A percentile compares a stretch with the other conserved stretches of the same genome.
These are phyloP conservation scores for Drosophila ercepeae DNA, from an alignment of 1,140 invertebrate species.

Conservation along the genomic window DNA sequence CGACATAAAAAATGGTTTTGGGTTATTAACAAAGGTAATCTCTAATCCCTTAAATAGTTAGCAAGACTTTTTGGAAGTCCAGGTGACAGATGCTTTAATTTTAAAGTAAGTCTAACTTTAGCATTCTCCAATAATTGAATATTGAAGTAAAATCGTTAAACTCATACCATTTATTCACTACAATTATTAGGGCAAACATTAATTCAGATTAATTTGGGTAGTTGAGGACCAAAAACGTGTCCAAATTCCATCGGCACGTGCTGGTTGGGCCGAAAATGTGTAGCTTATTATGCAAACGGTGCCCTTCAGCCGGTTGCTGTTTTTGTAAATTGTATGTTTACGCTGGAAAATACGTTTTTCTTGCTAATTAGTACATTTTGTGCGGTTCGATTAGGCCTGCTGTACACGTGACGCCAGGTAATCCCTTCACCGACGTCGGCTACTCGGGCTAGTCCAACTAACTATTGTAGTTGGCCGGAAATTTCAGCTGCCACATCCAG, in stretches of 20 bases:
- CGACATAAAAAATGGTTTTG: neutral
- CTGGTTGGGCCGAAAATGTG: slow-evolving; percentile 16
- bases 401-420: slow-evolving; percentile 47
- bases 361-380: slow-evolving; percentile 57
- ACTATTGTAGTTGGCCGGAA: slow-evolving; percentile 35
- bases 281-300: slow-evolving; percentile 44
- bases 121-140: neutral
- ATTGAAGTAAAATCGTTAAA: neutral
- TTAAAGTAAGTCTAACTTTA: neutral
- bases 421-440: slow-evolving; percentile 15
- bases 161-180: neutral
- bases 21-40: neutral
- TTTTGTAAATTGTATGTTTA: slow-evolving; percentile 54
- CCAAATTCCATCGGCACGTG: slow-evolving; percentile 29
- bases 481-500: slow-evolving; percentile 1
- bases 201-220: slow-evolving; percentile 23
- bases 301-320: slow-evolving; percentile 34
- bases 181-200: slow-evolving; percentile 15
- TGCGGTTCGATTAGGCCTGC: slow-evolving; percentile 45
- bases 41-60: neutral
- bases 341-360: slow-evolving; percentile 53
- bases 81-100: neutral
- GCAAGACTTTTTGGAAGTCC: neutral
- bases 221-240: slow-evolving; percentile 20
- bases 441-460: slow-evolving; percentile 14